A percentile compares a stretch with the other conserved stretches of the same genome.
These are phyloP conservation scores for Thyatira batis DNA, from an alignment of 2,888 invertebrate genomes.

Conservation along the genomic window DNA sequence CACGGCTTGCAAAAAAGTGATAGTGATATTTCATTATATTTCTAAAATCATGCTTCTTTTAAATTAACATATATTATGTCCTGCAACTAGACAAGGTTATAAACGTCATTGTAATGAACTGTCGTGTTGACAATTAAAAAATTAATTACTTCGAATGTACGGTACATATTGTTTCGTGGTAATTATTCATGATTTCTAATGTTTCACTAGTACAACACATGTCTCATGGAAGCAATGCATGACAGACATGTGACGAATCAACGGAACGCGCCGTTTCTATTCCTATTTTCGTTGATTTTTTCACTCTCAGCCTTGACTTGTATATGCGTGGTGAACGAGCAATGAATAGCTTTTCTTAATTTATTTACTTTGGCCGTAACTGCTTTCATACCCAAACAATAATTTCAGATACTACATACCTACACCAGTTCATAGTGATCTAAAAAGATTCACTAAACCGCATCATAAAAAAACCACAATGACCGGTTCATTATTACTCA, in stretches of 20 bases:
- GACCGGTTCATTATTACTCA: neutral
- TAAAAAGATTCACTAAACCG: neutral
- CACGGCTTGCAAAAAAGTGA: too few species aligned
- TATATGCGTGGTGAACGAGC: slow-evolving; percentile 16
- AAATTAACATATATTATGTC: neutral
- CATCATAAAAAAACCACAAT: neutral
- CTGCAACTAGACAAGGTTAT: neutral
- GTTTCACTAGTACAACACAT: slow-evolving; percentile 15
- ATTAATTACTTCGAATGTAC: neutral
- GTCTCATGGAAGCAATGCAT: slow-evolving; percentile 28
- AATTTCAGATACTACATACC: neutral
- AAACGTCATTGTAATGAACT: neutral
- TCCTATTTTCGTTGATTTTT: slow-evolving; percentile 40
- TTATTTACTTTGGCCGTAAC: slow-evolving; percentile 26
- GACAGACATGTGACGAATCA: slow-evolving; percentile 42
- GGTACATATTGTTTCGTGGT: neutral
- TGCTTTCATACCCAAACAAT: neutral
- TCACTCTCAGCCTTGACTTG: slow-evolving; percentile 44
- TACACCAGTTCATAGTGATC: neutral
- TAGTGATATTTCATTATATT: too few species aligned
- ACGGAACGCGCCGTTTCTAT: slow-evolving; percentile 32
- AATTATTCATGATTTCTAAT: slow-evolving; percentile 20
- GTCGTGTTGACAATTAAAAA: neutral
- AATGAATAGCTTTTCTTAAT: slow-evolving; percentile 33
- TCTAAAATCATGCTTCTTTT: neutral